Conservation (phyloP, 2,113 vertebrate genomes). For the Microcebus ravelobensis region DNA sequence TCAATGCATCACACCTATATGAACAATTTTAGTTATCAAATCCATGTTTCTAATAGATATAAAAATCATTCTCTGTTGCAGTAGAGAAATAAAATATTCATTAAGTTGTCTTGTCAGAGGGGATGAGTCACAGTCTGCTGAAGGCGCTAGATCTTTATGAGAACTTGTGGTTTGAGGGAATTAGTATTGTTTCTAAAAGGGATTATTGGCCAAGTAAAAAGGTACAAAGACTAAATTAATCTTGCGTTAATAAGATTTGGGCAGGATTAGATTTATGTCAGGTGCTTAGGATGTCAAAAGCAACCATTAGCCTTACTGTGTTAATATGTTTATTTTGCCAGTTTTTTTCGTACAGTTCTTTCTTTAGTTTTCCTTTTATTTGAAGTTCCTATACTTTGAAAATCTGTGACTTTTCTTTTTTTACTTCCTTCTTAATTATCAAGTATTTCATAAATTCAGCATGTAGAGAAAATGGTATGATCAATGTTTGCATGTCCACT, state of each 20-base stretch:
- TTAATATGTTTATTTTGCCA: background rate
- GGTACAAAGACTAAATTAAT: background rate
- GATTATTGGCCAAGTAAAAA: background rate
- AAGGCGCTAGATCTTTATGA: background rate
- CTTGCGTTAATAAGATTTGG: background rate
- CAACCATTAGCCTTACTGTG: background rate
- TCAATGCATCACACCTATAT: background rate
- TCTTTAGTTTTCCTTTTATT: background rate
- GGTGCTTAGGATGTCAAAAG: background rate
- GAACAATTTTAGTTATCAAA: background rate
- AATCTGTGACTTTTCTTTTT: background rate
- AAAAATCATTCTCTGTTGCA: background rate
- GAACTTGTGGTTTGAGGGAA: background rate
- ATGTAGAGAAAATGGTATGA: background rate
- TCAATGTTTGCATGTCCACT: background rate
- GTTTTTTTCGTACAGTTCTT: background rate
- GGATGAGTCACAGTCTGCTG: background rate
- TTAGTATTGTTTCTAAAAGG: background rate
- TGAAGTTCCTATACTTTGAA: background rate
- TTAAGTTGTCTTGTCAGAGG: background rate
- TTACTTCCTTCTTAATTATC: background rate
- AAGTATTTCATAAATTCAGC: background rate
- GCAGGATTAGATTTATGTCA: background rate
- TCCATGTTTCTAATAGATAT: background rate
- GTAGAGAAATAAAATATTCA: background rate